A percentile compares a stretch with the other conserved stretches of the same genome.
Conservation (phyloP, 2,113 vertebrate genomes). For the Machaerirhynchus nigripectus region DNA sequence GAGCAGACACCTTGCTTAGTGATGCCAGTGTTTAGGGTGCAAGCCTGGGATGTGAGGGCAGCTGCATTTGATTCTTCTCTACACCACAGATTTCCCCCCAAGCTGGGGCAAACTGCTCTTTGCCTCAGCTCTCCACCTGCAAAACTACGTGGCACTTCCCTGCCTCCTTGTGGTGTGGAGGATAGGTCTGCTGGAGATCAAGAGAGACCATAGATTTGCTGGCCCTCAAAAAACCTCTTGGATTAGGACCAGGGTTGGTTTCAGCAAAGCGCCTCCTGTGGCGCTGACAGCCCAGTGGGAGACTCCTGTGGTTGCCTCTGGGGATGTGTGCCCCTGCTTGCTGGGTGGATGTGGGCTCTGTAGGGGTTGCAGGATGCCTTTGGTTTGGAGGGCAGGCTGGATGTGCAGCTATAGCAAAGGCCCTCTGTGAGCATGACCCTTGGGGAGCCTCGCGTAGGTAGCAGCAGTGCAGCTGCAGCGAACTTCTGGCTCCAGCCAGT, state of each 20-base stretch:
- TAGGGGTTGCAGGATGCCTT: not conserved
- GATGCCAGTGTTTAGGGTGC: not conserved
- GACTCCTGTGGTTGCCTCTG: not conserved
- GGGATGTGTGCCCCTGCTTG: fast-evolving
- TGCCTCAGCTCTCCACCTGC: slow-evolving; percentile 1
- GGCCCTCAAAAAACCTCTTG: not conserved
- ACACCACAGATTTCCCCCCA: not conserved
- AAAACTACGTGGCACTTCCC: slow-evolving; percentile 14
- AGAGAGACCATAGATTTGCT: not conserved
- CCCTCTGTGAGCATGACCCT: not conserved
- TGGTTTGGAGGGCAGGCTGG: not conserved
- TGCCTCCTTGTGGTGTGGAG: slow-evolving; percentile 45
- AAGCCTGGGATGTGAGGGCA: not conserved
- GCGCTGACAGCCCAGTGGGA: not conserved
- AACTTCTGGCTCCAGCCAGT: slow-evolving; percentile 51
- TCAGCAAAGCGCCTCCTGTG: not conserved
- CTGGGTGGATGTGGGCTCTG: not conserved
- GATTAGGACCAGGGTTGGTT: not conserved
- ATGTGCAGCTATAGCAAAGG: not conserved
- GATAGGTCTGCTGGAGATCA: not conserved
- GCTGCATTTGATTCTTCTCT: not conserved
- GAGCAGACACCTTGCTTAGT: not conserved
- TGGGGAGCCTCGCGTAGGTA: not conserved
- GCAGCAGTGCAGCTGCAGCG: not conserved
- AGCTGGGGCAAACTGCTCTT: not conserved